Base-by-base conservation (phyloP, 1,140 invertebrate genomes). In the Drosophila ironensis region DNA sequence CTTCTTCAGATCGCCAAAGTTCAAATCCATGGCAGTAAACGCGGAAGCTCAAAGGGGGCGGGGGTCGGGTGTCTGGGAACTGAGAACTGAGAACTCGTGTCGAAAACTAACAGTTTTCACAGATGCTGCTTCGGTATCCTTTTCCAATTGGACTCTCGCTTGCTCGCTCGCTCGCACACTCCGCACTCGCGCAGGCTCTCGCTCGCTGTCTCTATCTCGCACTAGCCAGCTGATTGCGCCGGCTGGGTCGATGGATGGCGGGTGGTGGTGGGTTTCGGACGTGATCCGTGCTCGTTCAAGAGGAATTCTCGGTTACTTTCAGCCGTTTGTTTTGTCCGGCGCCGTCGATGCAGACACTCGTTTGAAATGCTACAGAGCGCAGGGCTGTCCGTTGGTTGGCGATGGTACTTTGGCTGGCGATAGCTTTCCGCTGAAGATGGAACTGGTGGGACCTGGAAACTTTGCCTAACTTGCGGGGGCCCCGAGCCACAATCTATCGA, bases 1-100 rank as follows among this genome's bases (percentile, higher is more conserved):
- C 63, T 89, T 89, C 27, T 89, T 89, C 35, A 89, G 47, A 30
- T 89, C 82, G 11, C 70, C 72, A 25, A 88, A 89, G 56, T 88
- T 89, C 4, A 72, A 53, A 75, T 89, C 87, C 87, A 89, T 89
- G 72, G 40, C 37, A 6, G 20, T 12, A 2, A n/a, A n/a, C n/a
- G n/a, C n/a, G n/a, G n/a, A n/a, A n/a, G n/a, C n/a, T n/a, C n/a
- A n/a, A n/a, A n/a, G n/a, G n/a, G n/a, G n/a, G n/a, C n/a, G n/a
- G n/a, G n/a, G n/a, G n/a, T n/a, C n/a, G n/a, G n/a, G n/a, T n/a
- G n/a, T n/a, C n/a, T n/a, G n/a, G n/a, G n/a, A n/a, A n/a, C n/a
- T n/a, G n/a, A n/a, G n/a, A n/a, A n/a, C n/a, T n/a, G 12, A 2
- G 8, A 14, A 22, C 12, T 19, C 11, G 25, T 3, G 7, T n/a